These are phyloP conservation scores for Diaphora mendica DNA, from an alignment of 2,888 invertebrate genomes.

Conservation along the genomic window DNA sequence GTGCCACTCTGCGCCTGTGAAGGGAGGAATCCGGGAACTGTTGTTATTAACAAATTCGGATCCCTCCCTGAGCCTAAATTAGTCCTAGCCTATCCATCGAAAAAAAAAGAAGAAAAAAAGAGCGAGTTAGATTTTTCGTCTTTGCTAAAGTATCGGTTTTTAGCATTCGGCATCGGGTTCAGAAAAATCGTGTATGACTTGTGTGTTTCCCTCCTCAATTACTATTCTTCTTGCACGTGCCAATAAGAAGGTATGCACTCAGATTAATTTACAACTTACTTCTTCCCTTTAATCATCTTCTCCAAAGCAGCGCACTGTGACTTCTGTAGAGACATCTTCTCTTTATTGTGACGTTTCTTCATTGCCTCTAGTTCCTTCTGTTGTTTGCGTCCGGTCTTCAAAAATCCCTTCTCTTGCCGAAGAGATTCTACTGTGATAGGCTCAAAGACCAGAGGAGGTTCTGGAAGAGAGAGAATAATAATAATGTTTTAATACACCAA, in stretches of 20 bases:
- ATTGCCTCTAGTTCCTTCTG: slow-evolving; percentile 97
- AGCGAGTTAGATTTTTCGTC: no score
- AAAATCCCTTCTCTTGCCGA: slow-evolving; percentile 95
- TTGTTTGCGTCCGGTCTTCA: slow-evolving; percentile 97
- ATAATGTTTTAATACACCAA: no score
- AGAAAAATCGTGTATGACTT: no score
- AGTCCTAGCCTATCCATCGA: no score
- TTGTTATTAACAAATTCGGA: no score
- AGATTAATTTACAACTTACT: slow-evolving; percentile 83
- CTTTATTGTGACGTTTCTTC: slow-evolving; percentile 97
- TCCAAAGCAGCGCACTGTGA: slow-evolving; percentile 96
- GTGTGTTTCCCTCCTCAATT: no score
- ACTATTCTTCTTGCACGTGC: neutral
- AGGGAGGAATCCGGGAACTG: no score
- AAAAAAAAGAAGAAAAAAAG: no score
- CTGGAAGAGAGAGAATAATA: slow-evolving; percentile 61
- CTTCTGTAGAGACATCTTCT: slow-evolving; percentile 96
- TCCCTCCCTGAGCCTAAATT: no score
- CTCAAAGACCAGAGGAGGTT: slow-evolving; percentile 93
- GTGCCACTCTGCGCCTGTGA: no score
- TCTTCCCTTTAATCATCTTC: slow-evolving; percentile 97
- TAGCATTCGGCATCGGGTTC: no score
- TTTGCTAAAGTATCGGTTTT: no score
- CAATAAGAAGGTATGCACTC: neutral
- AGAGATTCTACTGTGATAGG: slow-evolving; percentile 95